Conservation (phyloP, 2,888 invertebrate genomes). For the Dioctria linearis region DNA sequence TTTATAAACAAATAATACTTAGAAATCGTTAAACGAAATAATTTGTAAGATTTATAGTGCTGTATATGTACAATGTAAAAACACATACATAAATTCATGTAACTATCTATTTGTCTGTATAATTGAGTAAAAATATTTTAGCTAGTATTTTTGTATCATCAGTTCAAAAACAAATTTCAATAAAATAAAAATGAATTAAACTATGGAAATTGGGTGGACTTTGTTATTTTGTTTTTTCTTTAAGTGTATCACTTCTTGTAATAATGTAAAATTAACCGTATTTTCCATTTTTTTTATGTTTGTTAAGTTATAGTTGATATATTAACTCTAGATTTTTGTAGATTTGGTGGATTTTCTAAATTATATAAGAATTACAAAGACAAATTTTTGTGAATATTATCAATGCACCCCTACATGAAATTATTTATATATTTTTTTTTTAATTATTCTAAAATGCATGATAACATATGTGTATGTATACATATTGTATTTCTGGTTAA, state of each 20-base stretch:
- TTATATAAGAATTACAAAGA: too few relatives aligned
- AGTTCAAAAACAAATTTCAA: not conserved
- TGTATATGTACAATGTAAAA: slow-evolving; percentile 20
- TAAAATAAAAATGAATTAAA: not conserved
- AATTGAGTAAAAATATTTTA: slow-evolving; percentile 30
- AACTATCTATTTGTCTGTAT: slow-evolving; percentile 33
- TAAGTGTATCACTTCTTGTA: not conserved
- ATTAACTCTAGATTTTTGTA: slow-evolving; percentile 27
- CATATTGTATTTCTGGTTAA: too few relatives aligned
- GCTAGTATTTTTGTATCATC: slow-evolving; percentile 40
- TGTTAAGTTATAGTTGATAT: slow-evolving; percentile 22
- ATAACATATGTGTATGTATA: too few relatives aligned
- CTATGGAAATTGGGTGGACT: not conserved
- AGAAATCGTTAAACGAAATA: slow-evolving; percentile 1
- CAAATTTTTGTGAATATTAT: too few relatives aligned
- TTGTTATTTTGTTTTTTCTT: not conserved
- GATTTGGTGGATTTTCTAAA: not conserved
- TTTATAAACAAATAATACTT: too few relatives aligned
- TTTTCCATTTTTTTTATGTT: slow-evolving; percentile 18
- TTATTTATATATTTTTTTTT: too few relatives aligned
- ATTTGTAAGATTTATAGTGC: slow-evolving; percentile 21
- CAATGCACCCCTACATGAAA: too few relatives aligned
- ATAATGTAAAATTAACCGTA: not conserved
- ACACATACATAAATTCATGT: too few relatives aligned
- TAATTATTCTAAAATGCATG: too few relatives aligned